Evolutionary conservation across 2,797 vertebrate species (phyloP), one percentile per base, ranked within the genome.

Genomic region (Tragopan temminckii): DNA sequence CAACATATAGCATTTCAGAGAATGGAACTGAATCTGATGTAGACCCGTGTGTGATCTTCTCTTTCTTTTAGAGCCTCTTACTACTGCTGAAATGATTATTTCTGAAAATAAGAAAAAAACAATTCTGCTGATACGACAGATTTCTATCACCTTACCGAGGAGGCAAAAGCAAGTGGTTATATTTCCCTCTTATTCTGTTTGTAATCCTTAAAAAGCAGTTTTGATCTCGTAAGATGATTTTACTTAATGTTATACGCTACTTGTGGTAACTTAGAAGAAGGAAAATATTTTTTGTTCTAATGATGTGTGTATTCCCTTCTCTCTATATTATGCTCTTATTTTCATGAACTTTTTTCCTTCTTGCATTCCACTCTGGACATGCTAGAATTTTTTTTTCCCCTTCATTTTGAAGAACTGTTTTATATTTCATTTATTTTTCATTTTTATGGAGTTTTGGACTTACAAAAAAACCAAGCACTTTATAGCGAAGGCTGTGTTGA

Each of bases 1-100:
- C 97, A 97, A 98, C 94, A 78, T 96, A 97, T 85, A 96, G 57
- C 92, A n/a, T 97, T 98, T 97, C 80, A 78, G 96, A 97, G 97
- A 91, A 75, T 24, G 12, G 62, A 95, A 90, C 95, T 95, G 80
- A 95, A 94, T 93, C 67, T 48, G 72, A 85, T 4, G 57, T 25
- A 40, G 43, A 23, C 68, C 83, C 93, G 94, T 94, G 24, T 13
- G 93, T 70, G 90, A 94, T 80, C 92, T 61, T 35, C 81, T 75
- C 79, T 92, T 95, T 85, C 42, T 84, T 96, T 89, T 85, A 85
- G 93, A 89, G 67, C 61, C 48, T 64, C 40, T 88, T 82, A 69
- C 66, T 91, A 53, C 69, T 95, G 97, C 92, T 92, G 79, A 67
- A 90, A 90, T 42, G 27, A 57, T 83, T 80, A 89, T 53, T 94